Conservation (phyloP, 2,113 vertebrate genomes). For the Spea bombifrons region DNA sequence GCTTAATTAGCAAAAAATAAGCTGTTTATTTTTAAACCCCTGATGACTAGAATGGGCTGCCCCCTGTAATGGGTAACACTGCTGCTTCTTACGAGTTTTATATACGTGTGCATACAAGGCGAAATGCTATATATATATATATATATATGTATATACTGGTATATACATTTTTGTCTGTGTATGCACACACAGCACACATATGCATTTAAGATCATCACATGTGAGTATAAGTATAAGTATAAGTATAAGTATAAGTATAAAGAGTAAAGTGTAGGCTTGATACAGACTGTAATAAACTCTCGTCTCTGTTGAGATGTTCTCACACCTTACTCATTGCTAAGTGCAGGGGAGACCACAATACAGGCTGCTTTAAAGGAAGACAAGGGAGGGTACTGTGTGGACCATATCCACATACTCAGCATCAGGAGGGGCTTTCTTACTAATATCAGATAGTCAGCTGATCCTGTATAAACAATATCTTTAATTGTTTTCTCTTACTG, state of each 20-base stretch:
- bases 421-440: too few species aligned
- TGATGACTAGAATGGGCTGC: background rate
- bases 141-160: background rate
- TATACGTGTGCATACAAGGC: background rate
- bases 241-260: too few species aligned
- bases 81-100: too few species aligned
- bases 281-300: constrained; percentile 2
- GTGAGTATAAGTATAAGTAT: too few species aligned
- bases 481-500: too few species aligned
- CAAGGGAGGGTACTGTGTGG: background rate
- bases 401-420: too few species aligned
- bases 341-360: constrained; percentile 30
- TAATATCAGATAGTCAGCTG: too few species aligned
- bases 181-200: background rate
- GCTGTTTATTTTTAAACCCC: constrained; percentile 22
- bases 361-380: constrained; percentile 13
- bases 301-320: constrained; percentile 19
- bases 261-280: too few species aligned
- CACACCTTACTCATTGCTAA: constrained; percentile 30
- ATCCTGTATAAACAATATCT: too few species aligned
- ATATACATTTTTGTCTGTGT: background rate
- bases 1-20: constrained; percentile 35
- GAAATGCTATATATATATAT: background rate
- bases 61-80: too few species aligned
- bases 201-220: background rate